A percentile compares a stretch with the other conserved stretches of the same genome.
Conservation (phyloP, 2,888 invertebrate species). For the Hirtodrosophila histrioides region DNA sequence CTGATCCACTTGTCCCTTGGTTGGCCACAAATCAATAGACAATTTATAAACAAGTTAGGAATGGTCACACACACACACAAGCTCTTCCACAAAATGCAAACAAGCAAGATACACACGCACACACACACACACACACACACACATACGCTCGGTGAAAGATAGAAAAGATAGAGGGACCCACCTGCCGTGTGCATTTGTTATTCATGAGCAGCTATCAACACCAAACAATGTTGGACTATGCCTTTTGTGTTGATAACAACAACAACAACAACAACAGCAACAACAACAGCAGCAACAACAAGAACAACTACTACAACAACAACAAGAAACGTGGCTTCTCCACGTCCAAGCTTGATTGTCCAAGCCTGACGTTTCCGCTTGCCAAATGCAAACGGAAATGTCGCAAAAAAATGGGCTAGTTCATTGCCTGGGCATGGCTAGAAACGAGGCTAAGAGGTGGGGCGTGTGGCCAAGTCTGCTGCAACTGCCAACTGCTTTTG, state of each 20-base stretch:
- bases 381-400: conserved; percentile 79
- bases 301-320: conserved; percentile 7
- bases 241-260: conserved; percentile 61
- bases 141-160: conserved; percentile 4
- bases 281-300: conserved; percentile 22
- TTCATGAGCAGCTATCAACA: conserved; percentile 77
- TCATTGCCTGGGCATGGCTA: conserved; percentile 32
- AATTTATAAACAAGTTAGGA: conserved; percentile 63
- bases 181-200: conserved; percentile 75
- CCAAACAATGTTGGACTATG: conserved; percentile 68
- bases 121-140: conserved; percentile 6
- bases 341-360: conserved; percentile 69
- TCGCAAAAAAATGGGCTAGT: conserved; percentile 61
- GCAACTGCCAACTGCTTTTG: conserved; percentile 80
- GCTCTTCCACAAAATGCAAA: conserved; percentile 16
- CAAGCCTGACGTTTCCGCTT: conserved; percentile 74
- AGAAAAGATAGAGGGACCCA: conserved; percentile 33
- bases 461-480: conserved; percentile 47
- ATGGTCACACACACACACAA: conserved; percentile 23
- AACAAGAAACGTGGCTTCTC: conserved; percentile 11
- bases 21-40: conserved; percentile 68
- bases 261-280: conserved; percentile 33
- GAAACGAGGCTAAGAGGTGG: background rate
- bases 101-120: conserved; percentile 14
- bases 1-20: conserved; percentile 46